Base-by-base conservation (phyloP, 2,797 vertebrate genomes). In the Eutrigla gurnardus region DNA sequence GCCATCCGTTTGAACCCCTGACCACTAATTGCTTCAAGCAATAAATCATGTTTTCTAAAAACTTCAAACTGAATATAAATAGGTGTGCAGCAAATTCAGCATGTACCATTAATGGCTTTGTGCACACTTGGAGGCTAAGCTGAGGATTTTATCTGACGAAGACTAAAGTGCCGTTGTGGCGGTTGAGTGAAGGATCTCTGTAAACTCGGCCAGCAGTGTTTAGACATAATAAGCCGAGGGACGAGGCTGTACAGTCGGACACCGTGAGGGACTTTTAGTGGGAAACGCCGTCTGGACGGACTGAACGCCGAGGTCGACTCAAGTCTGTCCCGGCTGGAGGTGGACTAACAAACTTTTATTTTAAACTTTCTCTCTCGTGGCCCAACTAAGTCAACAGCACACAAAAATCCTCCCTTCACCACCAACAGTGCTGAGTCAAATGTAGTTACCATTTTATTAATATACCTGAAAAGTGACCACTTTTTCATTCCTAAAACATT, bases 1-100 rank as follows among this genome's bases (percentile, higher is more conserved):
- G 80, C 72, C 70, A 82, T 77, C 64, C 78, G 67, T 78, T 81
- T 73, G 70, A 73, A 66, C 74, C 78, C 78, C 78, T 66, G 75
- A 92, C 90, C 90, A 83, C 90, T 88, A 92, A 94, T 86, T 87
- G 88, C 90, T 87, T 70, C 75, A 77, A 78, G 86, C 84, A 91
- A 91, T 91, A 87, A 89, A 88, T 90, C 76, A 70, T 86, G 87
- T 91, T 91, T 90, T 87, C 12, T 78, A 65, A 36, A 85, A 92
- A 92, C 89, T 91, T 90, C 82, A 86, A 84, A 77, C 83, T 78
- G 82, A 89, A 83, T 83, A 81, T 91, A 90, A 90, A 91, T 90
- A 92, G 87, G 89, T 90, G 86, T 82, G 77, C 76, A 84, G 86
- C 83, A 89, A 89, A 89, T 87, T 89, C 66, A 79, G 70, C 43